Evolutionary conservation across 2,113 vertebrate genomes (phyloP).

Genomic region (Calcarius ornatus): DNA sequence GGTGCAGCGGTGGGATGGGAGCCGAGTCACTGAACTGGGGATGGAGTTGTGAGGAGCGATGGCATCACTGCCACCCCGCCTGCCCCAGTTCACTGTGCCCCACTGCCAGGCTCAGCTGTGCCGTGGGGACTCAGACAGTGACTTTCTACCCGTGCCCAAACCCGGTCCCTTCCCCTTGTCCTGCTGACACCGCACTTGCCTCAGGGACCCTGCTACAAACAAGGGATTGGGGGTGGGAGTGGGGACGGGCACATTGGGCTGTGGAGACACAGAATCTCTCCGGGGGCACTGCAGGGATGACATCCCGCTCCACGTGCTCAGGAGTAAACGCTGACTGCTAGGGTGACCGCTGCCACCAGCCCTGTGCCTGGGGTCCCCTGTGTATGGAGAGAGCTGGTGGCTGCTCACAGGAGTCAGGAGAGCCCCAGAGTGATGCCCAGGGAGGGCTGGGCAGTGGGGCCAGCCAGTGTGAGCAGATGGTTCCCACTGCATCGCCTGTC

Average conservation of each 20-base stretch:
- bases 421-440: not conserved
- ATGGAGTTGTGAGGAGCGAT: rapidly evolving
- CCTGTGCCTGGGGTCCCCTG: not conserved
- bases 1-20: not conserved
- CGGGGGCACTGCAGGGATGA: not conserved
- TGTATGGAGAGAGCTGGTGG: not conserved
- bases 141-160: not conserved
- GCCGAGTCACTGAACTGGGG: not conserved
- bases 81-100: not conserved
- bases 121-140: rapidly evolving
- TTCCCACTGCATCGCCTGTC: not conserved
- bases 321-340: not conserved
- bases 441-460: not conserved
- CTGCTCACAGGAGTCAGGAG: not conserved
- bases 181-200: not conserved
- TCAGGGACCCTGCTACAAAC: not conserved
- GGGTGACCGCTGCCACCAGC: not conserved
- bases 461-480: not conserved
- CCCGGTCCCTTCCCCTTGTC: not conserved
- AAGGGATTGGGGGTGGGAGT: rapidly evolving
- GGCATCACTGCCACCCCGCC: not conserved
- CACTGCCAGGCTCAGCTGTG: rapidly evolving
- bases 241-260: not conserved
- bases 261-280: not conserved
- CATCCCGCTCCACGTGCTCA: not conserved